Conservation (phyloP, 2,888 invertebrate species). For the Drosophila pseudotakahashii region DNA sequence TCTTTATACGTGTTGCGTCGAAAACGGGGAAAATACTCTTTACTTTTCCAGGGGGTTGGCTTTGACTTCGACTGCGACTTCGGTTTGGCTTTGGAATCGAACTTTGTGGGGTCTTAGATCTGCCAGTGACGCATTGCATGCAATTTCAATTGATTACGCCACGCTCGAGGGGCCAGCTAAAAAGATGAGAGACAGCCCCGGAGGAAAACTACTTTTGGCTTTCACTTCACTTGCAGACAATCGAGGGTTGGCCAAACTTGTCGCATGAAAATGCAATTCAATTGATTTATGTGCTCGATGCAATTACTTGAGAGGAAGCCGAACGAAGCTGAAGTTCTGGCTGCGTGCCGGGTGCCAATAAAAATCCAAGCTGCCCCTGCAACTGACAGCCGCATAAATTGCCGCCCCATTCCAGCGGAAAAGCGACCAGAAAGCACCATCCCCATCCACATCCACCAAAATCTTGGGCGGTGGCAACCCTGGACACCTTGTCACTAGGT, state of each 20-base stretch:
- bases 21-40: conserved; percentile 32
- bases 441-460: conserved; percentile 10
- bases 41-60: background rate
- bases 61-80: conserved; percentile 3
- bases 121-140: conserved; percentile 68
- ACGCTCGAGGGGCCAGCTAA: conserved; percentile 54
- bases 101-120: conserved; percentile 48
- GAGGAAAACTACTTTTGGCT: conserved; percentile 65
- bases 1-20: conserved; percentile 57
- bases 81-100: background rate
- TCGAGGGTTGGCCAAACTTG: conserved; percentile 66
- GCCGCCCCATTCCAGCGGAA: conserved; percentile 40
- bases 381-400: conserved; percentile 79
- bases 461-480: conserved; percentile 18
- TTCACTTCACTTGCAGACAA: conserved; percentile 66
- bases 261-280: conserved; percentile 79
- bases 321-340: conserved; percentile 24
- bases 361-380: conserved; percentile 72
- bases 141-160: conserved; percentile 77
- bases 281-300: conserved; percentile 79
- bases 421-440: background rate
- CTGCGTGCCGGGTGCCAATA: conserved; percentile 74
- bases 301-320: conserved; percentile 63
- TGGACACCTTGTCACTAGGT: conserved; percentile 71
- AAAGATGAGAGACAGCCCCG: conserved; percentile 69